These are phyloP conservation scores for Helicoverpa zea DNA, from an alignment of 1,140 invertebrate genomes.

Conservation along the genomic window DNA sequence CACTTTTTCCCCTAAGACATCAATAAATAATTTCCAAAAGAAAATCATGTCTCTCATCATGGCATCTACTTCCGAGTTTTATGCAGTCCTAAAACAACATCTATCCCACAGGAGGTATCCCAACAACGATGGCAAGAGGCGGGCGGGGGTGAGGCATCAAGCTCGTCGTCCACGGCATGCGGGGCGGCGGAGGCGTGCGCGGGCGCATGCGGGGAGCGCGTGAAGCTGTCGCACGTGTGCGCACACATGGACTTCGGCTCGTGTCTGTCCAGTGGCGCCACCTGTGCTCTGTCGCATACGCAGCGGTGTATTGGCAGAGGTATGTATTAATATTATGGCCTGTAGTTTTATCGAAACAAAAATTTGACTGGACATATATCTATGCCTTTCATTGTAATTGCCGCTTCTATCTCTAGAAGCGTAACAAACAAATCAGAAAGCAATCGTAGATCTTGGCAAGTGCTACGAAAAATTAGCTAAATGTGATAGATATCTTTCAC, in stretches of 20 bases:
- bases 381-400: neutral
- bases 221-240: constrained; percentile 70
- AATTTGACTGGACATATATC: neutral
- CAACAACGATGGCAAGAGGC: constrained; percentile 73
- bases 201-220: constrained; percentile 71
- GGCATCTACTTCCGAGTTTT: too few relatives aligned
- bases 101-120: constrained; percentile 69
- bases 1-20: neutral
- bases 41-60: too few relatives aligned
- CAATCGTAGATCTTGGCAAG: too few relatives aligned
- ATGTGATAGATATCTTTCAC: too few relatives aligned
- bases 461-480: too few relatives aligned
- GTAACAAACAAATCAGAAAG: too few relatives aligned
- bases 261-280: constrained; percentile 67
- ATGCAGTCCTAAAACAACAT: too few relatives aligned
- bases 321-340: constrained; percentile 38
- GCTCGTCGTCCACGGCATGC: constrained; percentile 61
- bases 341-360: too few relatives aligned
- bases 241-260: constrained; percentile 80
- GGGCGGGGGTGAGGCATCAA: constrained; percentile 68
- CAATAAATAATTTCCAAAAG: too few relatives aligned
- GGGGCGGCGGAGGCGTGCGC: constrained; percentile 65
- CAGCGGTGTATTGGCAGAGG: constrained; percentile 83
- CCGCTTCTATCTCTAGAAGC: too few relatives aligned
- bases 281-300: constrained; percentile 80